A percentile compares a stretch with the other conserved stretches of the same genome.
Conservation (phyloP, 2,113 vertebrate genomes). For the Phyllostomus discolor region DNA sequence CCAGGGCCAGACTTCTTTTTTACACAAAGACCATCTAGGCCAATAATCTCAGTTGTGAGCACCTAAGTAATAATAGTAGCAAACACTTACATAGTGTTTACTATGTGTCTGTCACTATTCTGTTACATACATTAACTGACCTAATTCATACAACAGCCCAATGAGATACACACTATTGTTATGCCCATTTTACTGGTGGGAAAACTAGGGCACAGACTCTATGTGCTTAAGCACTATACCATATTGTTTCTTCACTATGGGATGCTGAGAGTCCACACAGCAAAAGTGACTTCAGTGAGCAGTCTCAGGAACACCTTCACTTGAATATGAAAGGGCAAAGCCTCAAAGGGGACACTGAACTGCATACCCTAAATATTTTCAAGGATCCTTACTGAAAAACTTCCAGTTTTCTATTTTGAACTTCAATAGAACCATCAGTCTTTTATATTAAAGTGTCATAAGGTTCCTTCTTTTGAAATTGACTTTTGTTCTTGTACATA, state of each 20-base stretch:
- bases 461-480: slow-evolving; percentile 40
- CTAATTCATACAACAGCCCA: background rate
- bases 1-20: background rate
- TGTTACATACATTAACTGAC: background rate
- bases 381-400: background rate
- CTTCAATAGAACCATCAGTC: background rate
- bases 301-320: background rate
- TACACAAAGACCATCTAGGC: background rate
- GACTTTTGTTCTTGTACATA: background rate
- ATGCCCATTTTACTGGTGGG: background rate
- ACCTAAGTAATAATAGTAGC: background rate
- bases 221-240: background rate
- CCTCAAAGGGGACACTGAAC: background rate
- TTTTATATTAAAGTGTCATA: slow-evolving; percentile 12
- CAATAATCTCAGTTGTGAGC: background rate
- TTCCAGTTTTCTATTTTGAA: background rate
- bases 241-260: background rate
- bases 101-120: background rate
- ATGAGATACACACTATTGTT: background rate
- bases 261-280: background rate
- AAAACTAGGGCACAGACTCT: background rate
- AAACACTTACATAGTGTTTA: background rate
- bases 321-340: background rate
- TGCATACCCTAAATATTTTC: background rate
- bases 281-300: background rate